Base-by-base conservation (phyloP, 2,888 invertebrate genomes). In the Netelia virgata region DNA sequence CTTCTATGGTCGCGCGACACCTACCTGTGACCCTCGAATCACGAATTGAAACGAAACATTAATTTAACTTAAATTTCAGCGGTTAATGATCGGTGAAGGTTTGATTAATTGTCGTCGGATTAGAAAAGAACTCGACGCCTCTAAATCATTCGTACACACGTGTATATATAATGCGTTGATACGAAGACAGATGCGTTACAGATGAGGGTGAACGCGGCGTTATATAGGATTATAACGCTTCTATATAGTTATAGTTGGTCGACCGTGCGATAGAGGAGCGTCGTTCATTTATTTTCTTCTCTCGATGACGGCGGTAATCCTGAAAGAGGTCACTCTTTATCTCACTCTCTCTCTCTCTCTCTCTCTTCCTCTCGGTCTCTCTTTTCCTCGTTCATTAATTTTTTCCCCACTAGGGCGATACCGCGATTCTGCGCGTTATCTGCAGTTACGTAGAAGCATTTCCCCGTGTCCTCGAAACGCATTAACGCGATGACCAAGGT, bases 111-210 rank as follows among this genome's bases (percentile, higher is more conserved):
- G 41, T 41, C n/a, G 47, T 23, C 14, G 70, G 59, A 75, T 79
- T 70, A 72, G 16, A 16, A 70, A 59, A 63, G 41, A 70, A 69
- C 63, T 79, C 74, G 57, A 69, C 74, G 55, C 47, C 70, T 79
- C 43, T 70, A 64, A 64, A 75, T 79, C 76, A 79, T 83, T 61
- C 57, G 18, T 18, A 16, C 20, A 55, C 20, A 64, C 5, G 64
- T 55, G 20, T 55, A 47, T 50, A 63, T 43, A 59, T 36, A 64
- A 57, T 64, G 79, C 74, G 75, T 83, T 78, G 69, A 80, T 80
- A 80, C 61, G 83, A 83, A 83, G 83, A 80, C 79, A 80, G 83
- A 83, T 83, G 83, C 66, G 72, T 68, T 59, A 47, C 61, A 76
- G 72, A 80, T 73, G 72, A 80, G 79, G 80, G 75, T 59, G 69